Evolutionary conservation across 2,797 vertebrate species (phyloP), one percentile per base, ranked within the genome.

Genomic region (Pangasius macronema): DNA sequence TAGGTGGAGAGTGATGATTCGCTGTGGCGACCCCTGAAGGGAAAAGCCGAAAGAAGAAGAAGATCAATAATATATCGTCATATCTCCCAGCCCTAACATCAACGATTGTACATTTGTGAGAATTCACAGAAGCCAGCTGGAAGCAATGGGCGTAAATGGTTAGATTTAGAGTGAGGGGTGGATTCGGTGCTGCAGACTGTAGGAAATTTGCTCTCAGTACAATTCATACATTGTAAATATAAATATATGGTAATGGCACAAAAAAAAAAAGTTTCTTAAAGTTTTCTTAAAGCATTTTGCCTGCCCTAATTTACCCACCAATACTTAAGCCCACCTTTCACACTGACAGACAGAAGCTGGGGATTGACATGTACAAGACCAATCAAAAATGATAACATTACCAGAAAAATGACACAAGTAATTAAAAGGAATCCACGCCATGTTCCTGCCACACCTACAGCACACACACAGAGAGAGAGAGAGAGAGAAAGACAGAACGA

Each of bases 371-470:
- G 97, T 97, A 97, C 97, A 97, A 95, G 96, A 97, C 51, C 22
- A 20, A 77, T 68, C 49, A 97, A 82, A 20, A 61, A 96, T 90
- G 95, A 95, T 96, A 97, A 97, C 98, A 98, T 98, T 97, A 97
- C 96, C 95, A 96, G 96, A 96, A 83, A 96, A 97, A 96, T 97
- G 98, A 97, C 97, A 98, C 95, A 92, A 97, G 97, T 99, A 98
- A 99, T 99, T 99, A 99, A 98, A 91, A 97, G 96, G 95, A 95
- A 95, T 95, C 96, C 96, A 95, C 94, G 95, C 95, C 94, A 96
- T 97, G 97, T 97, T 97, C 97, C 97, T 96, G 97, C 96, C 96
- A 96, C 97, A 98, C 97, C 97, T 97, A 96, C 67, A 82, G 86
- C 39, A 51, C 63, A 79, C 63, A 86, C 61, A 83, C 79, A 87